Evolutionary conservation across 2,888 invertebrate genomes (phyloP), one percentile per base, ranked within the genome.

Genomic region (Sylvicola fuscatus): DNA sequence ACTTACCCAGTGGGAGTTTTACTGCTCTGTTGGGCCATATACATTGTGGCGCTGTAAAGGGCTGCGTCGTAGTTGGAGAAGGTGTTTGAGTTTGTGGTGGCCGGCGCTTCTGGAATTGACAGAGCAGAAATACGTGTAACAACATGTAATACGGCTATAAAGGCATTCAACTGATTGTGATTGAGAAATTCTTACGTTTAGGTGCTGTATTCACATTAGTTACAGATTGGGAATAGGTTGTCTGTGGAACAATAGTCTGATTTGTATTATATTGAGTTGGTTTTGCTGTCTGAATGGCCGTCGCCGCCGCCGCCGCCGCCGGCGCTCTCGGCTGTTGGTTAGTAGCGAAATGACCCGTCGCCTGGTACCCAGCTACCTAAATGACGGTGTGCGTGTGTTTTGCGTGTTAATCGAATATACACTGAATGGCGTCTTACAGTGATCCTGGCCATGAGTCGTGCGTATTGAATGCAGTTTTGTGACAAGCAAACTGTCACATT

Each of bases 51-150:
- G 61, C 84, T 89, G 65, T 92, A 93, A 45, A 93, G 70, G 47
- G 92, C 92, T 46, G 89, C 82, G 67, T 92, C 89, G 64, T 90
- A 92, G 53, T 86, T 87, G 51, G 81, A 75, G 64, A 76, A 80
- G 45, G 68, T 67, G 48, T 72, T 73, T 54, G 72, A 68, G 51
- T 72, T 71, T 49, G 75, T 61, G 49, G 67, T 66, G 54, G 64
- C 58, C 42, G 54, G 55, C 26, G 48, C 43, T 36, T 44, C 45
- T 38, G 36, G 15, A 21, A 7, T 14, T 32, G 35, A 27, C 33
- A 33, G 8, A 36, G 34, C 26, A 10, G 34, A 39, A 21, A 21
- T 8, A 21, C 21, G 8, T n/a, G 8, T 21, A 21, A 21, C 21
- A 32, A 33, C 33, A 37, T 13, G 26, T 33, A 21, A 35, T 8